Conservation (phyloP, 2,888 invertebrate genomes). For the Magallana nippona region DNA sequence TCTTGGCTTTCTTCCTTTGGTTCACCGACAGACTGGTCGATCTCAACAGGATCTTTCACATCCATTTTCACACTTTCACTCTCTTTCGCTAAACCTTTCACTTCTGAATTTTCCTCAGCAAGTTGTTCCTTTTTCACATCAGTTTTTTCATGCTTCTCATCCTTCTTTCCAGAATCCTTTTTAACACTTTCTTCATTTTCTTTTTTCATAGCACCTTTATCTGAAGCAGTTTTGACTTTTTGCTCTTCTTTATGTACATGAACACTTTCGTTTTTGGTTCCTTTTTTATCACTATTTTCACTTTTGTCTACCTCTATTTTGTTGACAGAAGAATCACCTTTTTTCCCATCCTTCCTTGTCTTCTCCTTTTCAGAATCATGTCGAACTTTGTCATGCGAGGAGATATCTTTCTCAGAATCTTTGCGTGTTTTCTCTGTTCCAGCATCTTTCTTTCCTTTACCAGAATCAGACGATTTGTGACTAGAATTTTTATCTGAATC, state of each 20-base stretch:
- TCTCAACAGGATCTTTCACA: neutral
- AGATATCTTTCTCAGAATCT: neutral
- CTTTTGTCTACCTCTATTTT: neutral
- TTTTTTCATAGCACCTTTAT: neutral
- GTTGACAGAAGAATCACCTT: neutral
- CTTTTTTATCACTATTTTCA: slow-evolving; percentile 34
- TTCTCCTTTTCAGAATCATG: neutral
- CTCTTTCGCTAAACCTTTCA: neutral
- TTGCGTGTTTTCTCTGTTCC: neutral
- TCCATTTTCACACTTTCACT: neutral
- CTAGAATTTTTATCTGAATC: slow-evolving; percentile 14
- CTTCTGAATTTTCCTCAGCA: neutral
- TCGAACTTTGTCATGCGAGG: neutral
- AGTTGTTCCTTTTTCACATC: neutral
- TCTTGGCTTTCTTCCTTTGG: neutral
- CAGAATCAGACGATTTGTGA: neutral
- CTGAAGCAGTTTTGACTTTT: slow-evolving; percentile 28
- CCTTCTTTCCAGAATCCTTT: neutral
- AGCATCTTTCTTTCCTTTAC: neutral
- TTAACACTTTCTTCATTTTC: slow-evolving; percentile 21
- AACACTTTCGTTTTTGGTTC: slow-evolving; percentile 34
- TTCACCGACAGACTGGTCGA: neutral
- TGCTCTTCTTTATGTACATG: slow-evolving; percentile 1
- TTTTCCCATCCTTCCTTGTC: slow-evolving; percentile 3
- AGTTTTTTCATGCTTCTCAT: neutral